Evolutionary conservation across 2,888 invertebrate species (phyloP), one percentile per base, ranked within the genome.

Genomic region (Kuschelorhynchus macadamiae): DNA sequence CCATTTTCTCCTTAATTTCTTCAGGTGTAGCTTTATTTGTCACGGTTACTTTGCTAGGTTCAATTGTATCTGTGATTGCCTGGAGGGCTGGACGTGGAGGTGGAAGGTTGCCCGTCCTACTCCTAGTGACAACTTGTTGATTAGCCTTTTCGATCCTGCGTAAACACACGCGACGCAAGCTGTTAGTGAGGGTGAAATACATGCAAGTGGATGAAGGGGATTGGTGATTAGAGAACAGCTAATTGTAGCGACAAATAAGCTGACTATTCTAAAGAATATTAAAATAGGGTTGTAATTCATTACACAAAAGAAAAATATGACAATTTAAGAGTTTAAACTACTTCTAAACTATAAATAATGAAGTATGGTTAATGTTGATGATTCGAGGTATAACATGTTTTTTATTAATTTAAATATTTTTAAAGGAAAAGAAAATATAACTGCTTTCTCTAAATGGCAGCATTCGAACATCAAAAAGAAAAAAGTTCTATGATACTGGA

Each of bases 1-100:
- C 96, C 91, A 96, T 91, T 82, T 95, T 95, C 76, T 96, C 95
- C 82, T 93, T 94, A 70, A 92, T 89, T 78, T 94, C 94, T 73
- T 91, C 89, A 0, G 91, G 88, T 21, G 89, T 88, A 0, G 89
- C 87, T 76, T 90, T 88, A 73, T 84, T 88, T 76, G 82, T 87
- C 8, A 86, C 85, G 3, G 85, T 72, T 78, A 83, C 73, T 16
- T 62, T 87, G 16, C 85, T 85, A 7, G 84, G 72, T 78, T 83
- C 74, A 67, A 78, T 79, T 20, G 49, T 63, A 8, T 67, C 68
- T 1, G 41, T 33, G 14, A 67, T 30, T 1, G 52, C 52, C 32
- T 64, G 7, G 21, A 83, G 78, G 72, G 75, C 79, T 72, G 75
- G 81, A 73, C 85, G 87, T 77, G 81, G 84, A 64, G 81, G 85